Percentiles rank a stretch among this genome's conserved stretches.
Evolutionary conservation across 2,113 vertebrate genomes (phyloP).

Genomic region (Uria aalge): DNA sequence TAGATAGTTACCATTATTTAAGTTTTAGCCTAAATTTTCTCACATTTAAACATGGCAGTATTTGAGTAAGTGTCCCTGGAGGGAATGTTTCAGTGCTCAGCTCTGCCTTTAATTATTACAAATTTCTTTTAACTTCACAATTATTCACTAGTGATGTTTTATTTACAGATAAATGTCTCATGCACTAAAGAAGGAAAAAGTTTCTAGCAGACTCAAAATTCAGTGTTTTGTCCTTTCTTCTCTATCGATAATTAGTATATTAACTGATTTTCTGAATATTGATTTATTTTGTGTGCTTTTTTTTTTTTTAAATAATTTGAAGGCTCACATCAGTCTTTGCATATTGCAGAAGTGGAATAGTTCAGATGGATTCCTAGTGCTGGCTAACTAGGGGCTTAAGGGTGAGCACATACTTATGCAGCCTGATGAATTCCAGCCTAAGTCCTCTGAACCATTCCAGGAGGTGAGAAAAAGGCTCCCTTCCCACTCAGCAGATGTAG

Average conservation of each 20-base stretch:
- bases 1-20: not conserved
- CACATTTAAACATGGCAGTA: not conserved
- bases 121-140: not conserved
- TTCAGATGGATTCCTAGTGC: not conserved
- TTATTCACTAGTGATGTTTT: conserved; percentile 37
- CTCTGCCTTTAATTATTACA: conserved; percentile 36
- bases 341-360: not conserved
- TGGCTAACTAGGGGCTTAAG: not conserved
- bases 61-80: not conserved
- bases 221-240: not conserved
- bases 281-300: not conserved
- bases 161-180: conserved; percentile 5
- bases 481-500: not conserved
- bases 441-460: not conserved
- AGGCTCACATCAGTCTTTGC: not conserved
- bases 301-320: not conserved
- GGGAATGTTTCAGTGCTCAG: not conserved
- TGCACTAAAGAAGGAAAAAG: not conserved
- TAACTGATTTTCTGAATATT: not conserved
- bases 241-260: not conserved
- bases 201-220: not conserved
- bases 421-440: not conserved
- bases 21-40: not conserved
- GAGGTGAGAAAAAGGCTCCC: not conserved
- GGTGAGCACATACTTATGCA: not conserved